Conservation (phyloP, 2,797 vertebrate species). For the Fundulus diaphanus region DNA sequence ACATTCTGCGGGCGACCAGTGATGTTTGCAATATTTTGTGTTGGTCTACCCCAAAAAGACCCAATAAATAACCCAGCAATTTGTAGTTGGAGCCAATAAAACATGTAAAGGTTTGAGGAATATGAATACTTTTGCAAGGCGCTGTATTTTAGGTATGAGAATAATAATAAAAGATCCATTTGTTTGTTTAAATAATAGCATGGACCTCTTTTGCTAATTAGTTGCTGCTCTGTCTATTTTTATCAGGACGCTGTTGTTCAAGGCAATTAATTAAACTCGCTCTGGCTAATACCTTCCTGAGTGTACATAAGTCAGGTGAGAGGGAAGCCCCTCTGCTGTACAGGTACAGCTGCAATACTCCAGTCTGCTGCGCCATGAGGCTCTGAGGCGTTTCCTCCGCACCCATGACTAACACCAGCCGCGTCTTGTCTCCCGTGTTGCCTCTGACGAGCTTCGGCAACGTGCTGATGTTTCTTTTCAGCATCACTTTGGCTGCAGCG, state of each 20-base stretch:
- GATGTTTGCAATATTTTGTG: too few species aligned
- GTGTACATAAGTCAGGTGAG: slow-evolving; percentile 26
- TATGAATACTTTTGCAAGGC: not conserved
- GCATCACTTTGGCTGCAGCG: slow-evolving; percentile 57
- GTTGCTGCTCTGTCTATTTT: not conserved
- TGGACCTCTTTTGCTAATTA: not conserved
- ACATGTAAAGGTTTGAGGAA: too few species aligned
- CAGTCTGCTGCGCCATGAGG: not conserved
- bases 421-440: slow-evolving; percentile 56
- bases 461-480: slow-evolving; percentile 78
- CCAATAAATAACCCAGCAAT: too few species aligned
- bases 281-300: not conserved
- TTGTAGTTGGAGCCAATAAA: too few species aligned
- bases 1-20: too few species aligned
- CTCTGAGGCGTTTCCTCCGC: slow-evolving; percentile 23
- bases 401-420: slow-evolving; percentile 68
- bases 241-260: not conserved
- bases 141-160: not conserved
- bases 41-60: too few species aligned
- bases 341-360: not conserved
- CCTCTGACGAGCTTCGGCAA: slow-evolving; percentile 75
- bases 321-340: not conserved
- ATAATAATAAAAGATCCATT: not conserved
- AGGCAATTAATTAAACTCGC: not conserved
- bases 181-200: not conserved